A percentile compares a stretch with the other conserved stretches of the same genome.
Evolutionary conservation across 2,113 vertebrate genomes (phyloP).

Genomic region (Asarcornis scutulata): DNA sequence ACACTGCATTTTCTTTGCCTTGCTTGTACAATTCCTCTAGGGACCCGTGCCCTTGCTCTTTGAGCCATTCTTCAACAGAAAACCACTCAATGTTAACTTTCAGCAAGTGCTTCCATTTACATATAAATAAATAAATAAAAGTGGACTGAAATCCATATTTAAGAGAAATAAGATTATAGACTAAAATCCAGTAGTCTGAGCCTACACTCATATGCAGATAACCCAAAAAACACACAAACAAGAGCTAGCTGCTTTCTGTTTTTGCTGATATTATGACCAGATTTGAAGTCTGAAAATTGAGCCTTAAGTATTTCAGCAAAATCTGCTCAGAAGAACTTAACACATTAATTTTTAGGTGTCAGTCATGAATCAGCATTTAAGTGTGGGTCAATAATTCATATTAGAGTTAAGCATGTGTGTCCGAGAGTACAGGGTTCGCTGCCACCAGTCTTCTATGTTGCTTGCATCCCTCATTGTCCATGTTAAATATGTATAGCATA

Average conservation of each 20-base stretch:
- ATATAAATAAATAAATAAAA: not conserved
- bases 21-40: too few species aligned
- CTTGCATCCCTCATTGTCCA: not conserved
- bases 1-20: too few species aligned
- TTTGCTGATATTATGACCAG: not conserved
- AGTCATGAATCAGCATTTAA: conserved; percentile 4
- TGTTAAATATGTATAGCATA: not conserved
- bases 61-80: too few species aligned
- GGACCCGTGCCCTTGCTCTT: too few species aligned
- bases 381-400: not conserved
- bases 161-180: too few species aligned
- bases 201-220: not conserved
- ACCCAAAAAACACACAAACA: not conserved
- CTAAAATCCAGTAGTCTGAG: not conserved
- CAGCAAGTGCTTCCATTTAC: not conserved
- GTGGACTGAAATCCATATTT: not conserved
- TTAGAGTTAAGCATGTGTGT: not conserved
- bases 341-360: not conserved
- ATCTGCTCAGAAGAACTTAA: not conserved
- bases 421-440: not conserved
- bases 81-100: not conserved
- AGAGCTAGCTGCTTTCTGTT: not conserved
- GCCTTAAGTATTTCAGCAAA: not conserved
- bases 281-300: not conserved
- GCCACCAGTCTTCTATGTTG: not conserved